Percentiles rank a stretch among this genome's conserved stretches.
Evolutionary conservation across 1,140 invertebrate species (phyloP).

Genomic region (Ectropis grisescens): DNA sequence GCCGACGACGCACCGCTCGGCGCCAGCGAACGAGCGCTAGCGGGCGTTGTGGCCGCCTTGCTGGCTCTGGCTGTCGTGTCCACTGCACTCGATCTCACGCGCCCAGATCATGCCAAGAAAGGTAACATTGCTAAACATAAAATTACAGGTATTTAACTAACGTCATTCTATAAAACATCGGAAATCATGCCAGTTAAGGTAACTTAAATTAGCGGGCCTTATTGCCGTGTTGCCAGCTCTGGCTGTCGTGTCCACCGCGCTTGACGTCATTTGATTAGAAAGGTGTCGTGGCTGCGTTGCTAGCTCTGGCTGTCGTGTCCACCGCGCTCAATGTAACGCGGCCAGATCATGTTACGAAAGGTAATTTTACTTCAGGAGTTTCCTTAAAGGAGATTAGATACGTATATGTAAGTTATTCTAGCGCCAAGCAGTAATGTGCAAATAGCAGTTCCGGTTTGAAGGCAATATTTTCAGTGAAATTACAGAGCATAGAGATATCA

Average conservation of each 20-base stretch:
- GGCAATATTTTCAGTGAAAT: too few species aligned
- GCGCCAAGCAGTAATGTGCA: too few species aligned
- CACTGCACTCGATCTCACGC: conserved; percentile 33
- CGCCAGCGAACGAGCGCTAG: conserved; percentile 25
- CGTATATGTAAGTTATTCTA: too few species aligned
- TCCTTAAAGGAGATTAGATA: too few species aligned
- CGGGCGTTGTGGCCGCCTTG: conserved; percentile 21
- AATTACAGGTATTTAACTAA: neutral
- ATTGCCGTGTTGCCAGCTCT: conserved; percentile 27
- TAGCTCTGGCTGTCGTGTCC: conserved; percentile 31
- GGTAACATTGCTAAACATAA: conserved; percentile 16
- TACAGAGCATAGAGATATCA: too few species aligned
- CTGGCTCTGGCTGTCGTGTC: conserved; percentile 31
- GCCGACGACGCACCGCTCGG: conserved; percentile 8
- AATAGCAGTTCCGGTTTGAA: too few species aligned
- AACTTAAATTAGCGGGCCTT: conserved; percentile 26
- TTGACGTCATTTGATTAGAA: conserved; percentile 33
- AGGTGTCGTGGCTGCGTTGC: conserved; percentile 22
- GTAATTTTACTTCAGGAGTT: too few species aligned
- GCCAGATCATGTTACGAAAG: conserved; percentile 31
- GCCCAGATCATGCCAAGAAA: conserved; percentile 34
- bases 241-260: conserved; percentile 31
- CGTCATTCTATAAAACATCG: neutral
- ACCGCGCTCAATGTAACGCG: conserved; percentile 37
- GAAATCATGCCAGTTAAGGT: too few species aligned